Percentiles rank a stretch among this genome's conserved stretches.
These are phyloP conservation scores for Idaea biselata DNA, from an alignment of 2,888 invertebrate species.

Conservation along the genomic window DNA sequence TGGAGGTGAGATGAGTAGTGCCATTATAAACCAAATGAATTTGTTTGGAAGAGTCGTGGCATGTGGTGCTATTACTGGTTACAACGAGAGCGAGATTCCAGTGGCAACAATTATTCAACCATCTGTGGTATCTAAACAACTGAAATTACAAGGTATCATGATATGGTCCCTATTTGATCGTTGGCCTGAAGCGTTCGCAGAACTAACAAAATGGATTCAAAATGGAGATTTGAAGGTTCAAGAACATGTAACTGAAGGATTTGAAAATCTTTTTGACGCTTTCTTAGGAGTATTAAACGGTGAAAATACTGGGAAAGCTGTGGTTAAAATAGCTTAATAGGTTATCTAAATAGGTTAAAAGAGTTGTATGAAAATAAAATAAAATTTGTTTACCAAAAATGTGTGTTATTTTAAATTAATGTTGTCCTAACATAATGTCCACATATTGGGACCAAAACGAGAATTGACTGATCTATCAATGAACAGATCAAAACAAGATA, in stretches of 20 bases:
- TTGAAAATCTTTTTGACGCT: conserved; percentile 85
- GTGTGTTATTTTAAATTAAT: neutral
- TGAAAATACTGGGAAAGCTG: conserved; percentile 85
- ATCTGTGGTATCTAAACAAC: conserved; percentile 74
- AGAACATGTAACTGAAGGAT: conserved; percentile 85
- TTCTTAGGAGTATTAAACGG: conserved; percentile 83
- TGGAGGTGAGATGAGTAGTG: conserved; percentile 83
- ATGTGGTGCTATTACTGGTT: conserved; percentile 58
- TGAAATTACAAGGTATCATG: conserved; percentile 83
- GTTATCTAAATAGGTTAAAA: too few relatives aligned
- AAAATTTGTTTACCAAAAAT: too few relatives aligned
- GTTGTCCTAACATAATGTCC: too few relatives aligned
- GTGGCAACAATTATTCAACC: conserved; percentile 75
- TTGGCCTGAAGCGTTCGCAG: conserved; percentile 80
- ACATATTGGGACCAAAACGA: too few relatives aligned
- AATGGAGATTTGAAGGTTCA: conserved; percentile 83
- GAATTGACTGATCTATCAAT: too few relatives aligned
- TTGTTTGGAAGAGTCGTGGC: conserved; percentile 80
- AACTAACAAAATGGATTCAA: conserved; percentile 81
- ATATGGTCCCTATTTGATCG: conserved; percentile 73
- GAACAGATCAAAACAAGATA: too few relatives aligned
- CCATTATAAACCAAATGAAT: conserved; percentile 82
- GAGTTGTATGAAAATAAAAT: neutral
- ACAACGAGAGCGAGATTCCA: conserved; percentile 49
- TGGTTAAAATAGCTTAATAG: conserved; percentile 73